These are phyloP conservation scores for Cyaniris semiargus DNA, from an alignment of 2,888 invertebrate species.

Conservation along the genomic window DNA sequence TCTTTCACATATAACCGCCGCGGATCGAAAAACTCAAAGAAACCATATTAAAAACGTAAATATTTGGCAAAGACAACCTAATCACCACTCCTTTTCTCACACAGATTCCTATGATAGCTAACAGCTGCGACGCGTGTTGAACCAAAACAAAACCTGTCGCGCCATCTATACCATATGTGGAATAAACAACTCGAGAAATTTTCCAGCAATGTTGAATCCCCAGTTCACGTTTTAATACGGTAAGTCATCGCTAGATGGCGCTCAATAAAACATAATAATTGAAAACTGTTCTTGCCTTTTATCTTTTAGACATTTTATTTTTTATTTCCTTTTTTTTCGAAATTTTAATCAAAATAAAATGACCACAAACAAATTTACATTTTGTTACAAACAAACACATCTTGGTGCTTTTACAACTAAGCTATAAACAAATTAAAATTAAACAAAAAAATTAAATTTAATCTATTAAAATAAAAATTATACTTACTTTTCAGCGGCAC, in stretches of 20 bases:
- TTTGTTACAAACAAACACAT: no score
- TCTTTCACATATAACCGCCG: constrained; percentile 58
- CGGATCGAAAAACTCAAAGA: constrained; percentile 55
- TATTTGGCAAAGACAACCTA: constrained; percentile 73
- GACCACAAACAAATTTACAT: no score
- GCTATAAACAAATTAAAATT: no score
- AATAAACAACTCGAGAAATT: background rate
- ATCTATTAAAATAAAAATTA: no score
- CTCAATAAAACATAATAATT: no score
- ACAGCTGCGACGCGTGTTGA: constrained; percentile 76
- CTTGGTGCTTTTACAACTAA: no score
- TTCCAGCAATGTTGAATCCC: background rate
- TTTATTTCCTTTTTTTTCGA: no score
- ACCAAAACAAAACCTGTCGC: constrained; percentile 73
- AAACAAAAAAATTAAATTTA: no score
- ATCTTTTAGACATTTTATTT: no score
- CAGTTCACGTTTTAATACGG: background rate
- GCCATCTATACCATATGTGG: constrained; percentile 54
- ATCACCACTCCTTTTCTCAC: constrained; percentile 81
- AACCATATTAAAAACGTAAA: constrained; percentile 73
- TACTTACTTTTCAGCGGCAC: no score
- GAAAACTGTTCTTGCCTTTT: no score
- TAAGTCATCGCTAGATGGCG: background rate
- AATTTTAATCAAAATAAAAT: no score
- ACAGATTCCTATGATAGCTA: constrained; percentile 78